Base-by-base conservation (phyloP, 2,888 invertebrate species). In the Heliconius erato region DNA sequence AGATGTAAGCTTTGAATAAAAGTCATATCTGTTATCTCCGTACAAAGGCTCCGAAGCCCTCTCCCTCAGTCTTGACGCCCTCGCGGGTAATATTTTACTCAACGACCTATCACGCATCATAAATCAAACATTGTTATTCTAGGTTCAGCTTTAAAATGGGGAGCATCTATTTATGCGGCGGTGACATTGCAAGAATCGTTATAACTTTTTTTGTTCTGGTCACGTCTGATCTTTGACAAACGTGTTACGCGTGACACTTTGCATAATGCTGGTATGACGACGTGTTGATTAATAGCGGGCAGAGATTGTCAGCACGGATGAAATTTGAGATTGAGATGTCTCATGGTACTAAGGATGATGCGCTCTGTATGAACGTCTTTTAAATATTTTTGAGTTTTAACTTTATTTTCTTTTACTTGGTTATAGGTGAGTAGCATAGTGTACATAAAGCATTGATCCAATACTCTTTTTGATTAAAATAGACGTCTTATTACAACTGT, bases 81-180 rank as follows among this genome's bases (percentile, higher is more conserved):
- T 86, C 88, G 74, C 83, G 79, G 81, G 85, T 87, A 88, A 90
- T 91, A 90, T 90, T 89, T 88, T 88, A 89, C 90, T 91, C 90
- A 90, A 90, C 89, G 88, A 88, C 89, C 89, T 91, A 91, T 91
- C 91, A 88, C 85, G 88, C 85, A 84, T 89, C 90, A 91, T 94
- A 93, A 94, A 94, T 93, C 94, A 94, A 91, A 91, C 89, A 91
- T 90, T 89, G 90, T 91, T 88, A 86, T 87, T 87, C 88, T 87
- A 86, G 88, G 87, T 84, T 87, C 84, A 86, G 87, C 87, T 88
- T 88, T 87, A 88, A 91, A 90, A 90, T 87, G 85, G 91, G 91
- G 92, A 90, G 85, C 89, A 86, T 90, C 91, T 92, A 93, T 94
- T 93, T 93, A 92, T 92, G 90, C 91, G 68, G 91, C 91, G 91